Evolutionary conservation across 2,888 invertebrate genomes (phyloP).

Genomic region (Xestia sexstrigata): DNA sequence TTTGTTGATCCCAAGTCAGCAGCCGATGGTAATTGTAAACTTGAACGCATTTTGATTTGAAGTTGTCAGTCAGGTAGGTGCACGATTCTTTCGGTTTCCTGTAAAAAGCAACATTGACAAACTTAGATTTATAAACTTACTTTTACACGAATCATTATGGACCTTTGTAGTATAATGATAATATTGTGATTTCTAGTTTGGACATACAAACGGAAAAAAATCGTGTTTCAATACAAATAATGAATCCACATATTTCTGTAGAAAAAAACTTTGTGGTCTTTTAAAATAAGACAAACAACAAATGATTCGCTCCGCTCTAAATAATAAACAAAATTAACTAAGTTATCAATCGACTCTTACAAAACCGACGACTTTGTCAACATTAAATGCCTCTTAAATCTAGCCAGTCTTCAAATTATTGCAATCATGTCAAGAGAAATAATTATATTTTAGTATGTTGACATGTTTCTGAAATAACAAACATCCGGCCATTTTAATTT

Average conservation of each 20-base stretch:
- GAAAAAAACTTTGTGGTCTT: constrained; percentile 8
- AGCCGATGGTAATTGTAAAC: constrained; percentile 96
- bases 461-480: constrained; percentile 40
- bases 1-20: constrained; percentile 95
- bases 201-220: constrained; percentile 2
- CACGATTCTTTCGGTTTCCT: constrained; percentile 94
- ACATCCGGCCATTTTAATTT: constrained; percentile 40
- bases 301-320: constrained; percentile 9
- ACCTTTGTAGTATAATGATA: background rate
- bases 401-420: constrained; percentile 17
- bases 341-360: constrained; percentile 23
- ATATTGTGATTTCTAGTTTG: background rate
- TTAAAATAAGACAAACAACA: constrained; percentile 14
- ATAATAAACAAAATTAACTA: constrained; percentile 30
- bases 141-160: background rate
- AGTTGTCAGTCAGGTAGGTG: constrained; percentile 94
- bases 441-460: constrained; percentile 26
- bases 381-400: constrained; percentile 35
- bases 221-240: constrained; percentile 3
- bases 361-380: constrained; percentile 26
- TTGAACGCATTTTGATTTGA: constrained; percentile 95
- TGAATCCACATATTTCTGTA: constrained; percentile 18
- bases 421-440: constrained; percentile 24
- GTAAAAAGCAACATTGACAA: constrained; percentile 63
- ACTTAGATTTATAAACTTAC: background rate